A percentile compares a stretch with the other conserved stretches of the same genome.
Conservation (phyloP, 2,113 vertebrate species). For the Tichodroma muraria region DNA sequence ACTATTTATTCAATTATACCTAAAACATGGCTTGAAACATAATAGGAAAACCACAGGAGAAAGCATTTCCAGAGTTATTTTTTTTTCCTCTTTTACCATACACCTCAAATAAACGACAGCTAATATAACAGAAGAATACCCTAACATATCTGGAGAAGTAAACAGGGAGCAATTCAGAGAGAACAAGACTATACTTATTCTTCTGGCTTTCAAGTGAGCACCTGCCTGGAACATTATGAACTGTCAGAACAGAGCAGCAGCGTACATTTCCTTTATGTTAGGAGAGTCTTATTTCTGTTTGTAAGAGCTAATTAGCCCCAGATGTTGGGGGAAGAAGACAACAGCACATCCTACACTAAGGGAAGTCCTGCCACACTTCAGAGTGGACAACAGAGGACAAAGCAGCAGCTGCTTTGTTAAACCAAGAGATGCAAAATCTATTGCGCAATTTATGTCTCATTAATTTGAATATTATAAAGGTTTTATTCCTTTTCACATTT, state of each 20-base stretch:
- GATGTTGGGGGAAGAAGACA: background rate
- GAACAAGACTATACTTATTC: background rate
- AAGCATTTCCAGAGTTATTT: background rate
- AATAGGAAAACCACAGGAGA: background rate
- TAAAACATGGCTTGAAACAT: background rate
- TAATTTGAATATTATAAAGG: background rate
- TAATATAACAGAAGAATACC: background rate
- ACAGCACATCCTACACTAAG: background rate
- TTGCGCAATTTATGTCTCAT: background rate
- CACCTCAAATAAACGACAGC: background rate
- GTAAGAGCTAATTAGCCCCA: background rate
- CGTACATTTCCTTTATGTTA: background rate
- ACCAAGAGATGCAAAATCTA: background rate
- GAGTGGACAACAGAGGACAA: background rate
- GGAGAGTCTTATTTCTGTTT: background rate
- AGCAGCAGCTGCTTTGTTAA: background rate
- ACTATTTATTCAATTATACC: background rate
- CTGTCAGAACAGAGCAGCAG: background rate
- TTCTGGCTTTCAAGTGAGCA: background rate
- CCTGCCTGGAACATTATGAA: background rate
- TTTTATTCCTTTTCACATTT: background rate
- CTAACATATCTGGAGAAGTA: background rate
- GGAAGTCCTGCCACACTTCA: background rate
- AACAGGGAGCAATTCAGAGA: background rate
- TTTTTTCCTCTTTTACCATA: background rate